Base-by-base conservation (phyloP, 2,888 invertebrate genomes). In the Megamerina dolium region DNA sequence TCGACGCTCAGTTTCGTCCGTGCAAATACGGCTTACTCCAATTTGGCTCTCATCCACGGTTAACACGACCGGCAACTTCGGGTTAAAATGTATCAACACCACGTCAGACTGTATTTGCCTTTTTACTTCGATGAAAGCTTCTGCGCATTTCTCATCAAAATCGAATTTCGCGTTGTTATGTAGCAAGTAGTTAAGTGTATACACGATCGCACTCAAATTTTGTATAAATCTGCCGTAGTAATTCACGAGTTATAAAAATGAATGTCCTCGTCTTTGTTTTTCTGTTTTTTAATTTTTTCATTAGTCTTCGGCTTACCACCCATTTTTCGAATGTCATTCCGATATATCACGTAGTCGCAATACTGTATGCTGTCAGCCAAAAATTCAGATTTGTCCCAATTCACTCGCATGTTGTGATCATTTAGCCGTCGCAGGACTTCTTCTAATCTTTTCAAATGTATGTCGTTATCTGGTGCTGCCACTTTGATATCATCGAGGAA, bases 181-280 rank as follows among this genome's bases (percentile, higher is more conserved):
- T 18, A 61, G 38, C 35, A 66, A 47, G 13, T 56, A 50, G 37
- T 61, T 53, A 18, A 65, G 29, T 8, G 60, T 61, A 39, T 55
- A 51, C 10, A 62, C 13, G 16, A 60, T 43, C 5, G 52, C 46
- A 17, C 60, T 56, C 33, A 58, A 41, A 38, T 63, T 55, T 51
- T 55, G 43, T 2, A 66, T 45, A 43, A 65, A 67, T 29, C 57
- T 48, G 5, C 55, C 58, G 42, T 68, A 64, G 49, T 64, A 68
- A 48, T 60, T 59, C 4, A 63, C 44, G 56, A 34, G 56, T 20
- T 31, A 57, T 18, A 47, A 10, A 57, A 50, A 59, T 8, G 59
- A 13, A 67, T 64, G 1, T 60, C 64, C 6, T 53, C 42, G 0
- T 65, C 51, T 52, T 67, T 67, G 2, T 45, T 50, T 18, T 53